phyloP scores from a whole-genome alignment of 1,140 invertebrate genomes.

The Mactra quadrangularis region DNA sequence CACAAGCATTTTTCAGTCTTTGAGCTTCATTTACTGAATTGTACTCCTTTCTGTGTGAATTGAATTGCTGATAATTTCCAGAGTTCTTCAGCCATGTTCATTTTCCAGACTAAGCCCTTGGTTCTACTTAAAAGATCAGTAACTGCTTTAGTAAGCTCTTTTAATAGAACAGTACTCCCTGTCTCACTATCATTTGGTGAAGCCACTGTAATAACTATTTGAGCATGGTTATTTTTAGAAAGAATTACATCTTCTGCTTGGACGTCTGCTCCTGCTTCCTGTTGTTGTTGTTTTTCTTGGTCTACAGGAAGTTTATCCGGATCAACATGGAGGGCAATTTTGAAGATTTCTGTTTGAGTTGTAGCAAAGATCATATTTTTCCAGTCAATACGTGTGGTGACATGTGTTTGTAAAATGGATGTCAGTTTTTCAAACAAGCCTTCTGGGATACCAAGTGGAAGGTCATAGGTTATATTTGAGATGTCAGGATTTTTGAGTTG shows the following conservation, averaged over 20 bases:
- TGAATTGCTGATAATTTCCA: conserved; percentile 45
- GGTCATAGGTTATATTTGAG: conserved; percentile 67
- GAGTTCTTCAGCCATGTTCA: conserved; percentile 60
- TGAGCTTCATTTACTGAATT: conserved; percentile 42
- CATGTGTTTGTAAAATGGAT: conserved; percentile 73
- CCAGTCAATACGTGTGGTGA: conserved; percentile 78
- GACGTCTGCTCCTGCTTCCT: too few species aligned
- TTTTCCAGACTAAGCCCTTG: conserved; percentile 75
- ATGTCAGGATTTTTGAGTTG: conserved; percentile 62
- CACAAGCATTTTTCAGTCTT: too few species aligned
- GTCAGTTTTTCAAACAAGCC: conserved; percentile 76
- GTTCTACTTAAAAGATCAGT: conserved; percentile 66
- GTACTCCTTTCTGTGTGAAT: conserved; percentile 44
- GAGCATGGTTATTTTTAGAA: background rate
- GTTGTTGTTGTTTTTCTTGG: too few species aligned
- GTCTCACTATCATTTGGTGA: conserved; percentile 40
- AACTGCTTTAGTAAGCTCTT: conserved; percentile 69
- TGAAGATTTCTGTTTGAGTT: conserved; percentile 66
- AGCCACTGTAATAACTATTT: conserved; percentile 18
- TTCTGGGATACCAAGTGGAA: conserved; percentile 71
- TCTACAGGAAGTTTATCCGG: conserved; percentile 12
- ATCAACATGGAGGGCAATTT: conserved; percentile 66
- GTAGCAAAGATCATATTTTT: conserved; percentile 74
- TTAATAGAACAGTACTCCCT: conserved; percentile 52
- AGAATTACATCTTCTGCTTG: conserved; percentile 21